Evolutionary conservation across 2,113 vertebrate species (phyloP).

Genomic region (Aptenodytes patagonicus): DNA sequence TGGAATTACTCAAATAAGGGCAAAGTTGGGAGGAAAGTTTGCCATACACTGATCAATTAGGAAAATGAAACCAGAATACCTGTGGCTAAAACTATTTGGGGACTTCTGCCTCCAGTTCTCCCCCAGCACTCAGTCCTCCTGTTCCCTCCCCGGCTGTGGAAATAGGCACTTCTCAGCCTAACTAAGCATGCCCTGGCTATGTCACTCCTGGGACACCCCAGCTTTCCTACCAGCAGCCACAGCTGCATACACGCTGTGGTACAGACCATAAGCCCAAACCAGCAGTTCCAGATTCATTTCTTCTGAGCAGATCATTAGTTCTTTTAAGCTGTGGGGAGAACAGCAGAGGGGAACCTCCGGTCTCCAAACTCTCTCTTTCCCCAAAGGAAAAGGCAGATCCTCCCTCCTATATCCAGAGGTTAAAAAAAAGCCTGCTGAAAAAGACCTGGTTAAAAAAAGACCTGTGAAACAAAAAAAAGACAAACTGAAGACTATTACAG

Average conservation of each 20-base stretch:
- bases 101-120: background rate
- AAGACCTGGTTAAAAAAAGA: background rate
- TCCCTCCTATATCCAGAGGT: background rate
- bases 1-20: background rate
- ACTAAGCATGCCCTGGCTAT: background rate
- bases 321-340: background rate
- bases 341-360: background rate
- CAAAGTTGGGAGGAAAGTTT: background rate
- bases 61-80: background rate
- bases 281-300: background rate
- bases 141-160: fast-evolving
- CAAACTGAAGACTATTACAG: background rate
- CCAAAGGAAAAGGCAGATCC: background rate
- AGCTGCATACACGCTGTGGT: fast-evolving
- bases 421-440: background rate
- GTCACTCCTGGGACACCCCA: background rate
- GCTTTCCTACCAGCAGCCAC: background rate
- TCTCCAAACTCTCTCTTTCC: background rate
- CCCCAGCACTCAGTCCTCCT: background rate
- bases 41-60: background rate
- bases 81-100: background rate
- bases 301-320: background rate
- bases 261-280: background rate
- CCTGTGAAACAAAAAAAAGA: background rate
- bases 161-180: background rate